These are phyloP conservation scores for Diuraphis noxia DNA, from an alignment of 1,140 invertebrate genomes.

Conservation along the genomic window DNA sequence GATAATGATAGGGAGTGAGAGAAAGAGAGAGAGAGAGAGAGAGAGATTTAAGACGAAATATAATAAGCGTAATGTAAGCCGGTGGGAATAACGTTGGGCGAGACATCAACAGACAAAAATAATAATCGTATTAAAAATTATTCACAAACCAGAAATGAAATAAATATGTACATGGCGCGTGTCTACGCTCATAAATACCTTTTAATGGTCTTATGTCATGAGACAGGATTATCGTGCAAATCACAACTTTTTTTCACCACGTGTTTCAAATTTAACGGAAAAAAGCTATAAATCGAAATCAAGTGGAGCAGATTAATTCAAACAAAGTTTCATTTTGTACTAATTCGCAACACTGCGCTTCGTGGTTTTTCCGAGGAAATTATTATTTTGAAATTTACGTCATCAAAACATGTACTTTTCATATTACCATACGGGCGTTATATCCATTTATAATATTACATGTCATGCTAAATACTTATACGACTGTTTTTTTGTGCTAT, in stretches of 20 bases:
- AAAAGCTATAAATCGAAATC: neutral
- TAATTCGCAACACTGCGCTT: neutral
- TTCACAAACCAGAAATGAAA: neutral
- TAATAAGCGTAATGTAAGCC: neutral
- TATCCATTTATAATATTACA: no score
- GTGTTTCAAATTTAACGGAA: neutral
- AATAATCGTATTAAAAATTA: neutral
- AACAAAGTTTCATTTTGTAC: neutral
- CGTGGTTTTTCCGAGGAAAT: neutral
- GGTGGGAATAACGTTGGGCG: neutral
- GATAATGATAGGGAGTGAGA: no score
- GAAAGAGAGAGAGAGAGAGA: no score
- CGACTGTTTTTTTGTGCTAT: no score
- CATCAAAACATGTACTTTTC: neutral
- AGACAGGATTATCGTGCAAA: neutral
- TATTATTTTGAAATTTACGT: neutral
- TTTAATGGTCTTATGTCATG: neutral
- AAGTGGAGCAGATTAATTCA: neutral
- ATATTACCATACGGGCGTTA: neutral
- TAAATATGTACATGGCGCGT: neutral
- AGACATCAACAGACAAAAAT: neutral
- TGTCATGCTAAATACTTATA: no score
- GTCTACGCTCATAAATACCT: neutral
- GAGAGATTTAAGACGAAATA: neutral
- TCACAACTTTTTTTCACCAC: neutral